These are phyloP conservation scores for Catostomus latipinnis DNA, from an alignment of 2,797 vertebrate genomes.

Conservation along the genomic window DNA sequence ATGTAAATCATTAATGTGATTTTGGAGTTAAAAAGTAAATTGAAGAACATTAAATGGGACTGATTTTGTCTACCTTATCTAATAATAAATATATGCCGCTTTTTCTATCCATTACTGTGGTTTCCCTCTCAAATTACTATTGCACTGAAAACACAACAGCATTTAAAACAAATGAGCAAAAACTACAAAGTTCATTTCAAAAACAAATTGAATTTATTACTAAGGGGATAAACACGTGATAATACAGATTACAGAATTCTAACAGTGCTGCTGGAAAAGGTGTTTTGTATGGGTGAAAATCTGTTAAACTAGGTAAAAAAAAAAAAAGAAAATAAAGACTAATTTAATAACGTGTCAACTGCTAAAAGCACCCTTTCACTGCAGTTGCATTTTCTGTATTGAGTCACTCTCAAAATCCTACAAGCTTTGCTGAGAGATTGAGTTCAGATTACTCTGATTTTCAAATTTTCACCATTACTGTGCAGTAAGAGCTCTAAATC, in stretches of 20 bases:
- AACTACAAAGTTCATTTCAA: neutral
- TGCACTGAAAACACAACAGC: neutral
- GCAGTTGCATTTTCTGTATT: neutral
- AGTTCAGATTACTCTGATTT: neutral
- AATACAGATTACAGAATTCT: neutral
- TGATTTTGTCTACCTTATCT: neutral
- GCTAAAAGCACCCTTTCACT: neutral
- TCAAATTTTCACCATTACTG: neutral
- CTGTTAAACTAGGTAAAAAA: neutral
- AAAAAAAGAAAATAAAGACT: neutral
- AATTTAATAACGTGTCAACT: neutral
- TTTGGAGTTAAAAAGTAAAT: neutral
- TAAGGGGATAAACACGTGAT: neutral
- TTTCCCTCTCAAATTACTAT: neutral
- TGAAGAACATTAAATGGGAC: neutral
- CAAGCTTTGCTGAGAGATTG: neutral
- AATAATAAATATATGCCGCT: neutral
- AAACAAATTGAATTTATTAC: conserved; percentile 6
- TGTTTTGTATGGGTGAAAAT: neutral
- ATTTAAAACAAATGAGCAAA: neutral
- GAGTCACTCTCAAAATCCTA: neutral
- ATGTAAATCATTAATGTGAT: too few species aligned
- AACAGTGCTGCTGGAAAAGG: neutral
- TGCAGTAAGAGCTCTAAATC: neutral
- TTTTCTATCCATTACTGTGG: neutral